Percentiles rank a stretch among this genome's conserved stretches.
phyloP scores from a whole-genome alignment of 2,888 invertebrate species.

The Blastobasis lacticolella region DNA sequence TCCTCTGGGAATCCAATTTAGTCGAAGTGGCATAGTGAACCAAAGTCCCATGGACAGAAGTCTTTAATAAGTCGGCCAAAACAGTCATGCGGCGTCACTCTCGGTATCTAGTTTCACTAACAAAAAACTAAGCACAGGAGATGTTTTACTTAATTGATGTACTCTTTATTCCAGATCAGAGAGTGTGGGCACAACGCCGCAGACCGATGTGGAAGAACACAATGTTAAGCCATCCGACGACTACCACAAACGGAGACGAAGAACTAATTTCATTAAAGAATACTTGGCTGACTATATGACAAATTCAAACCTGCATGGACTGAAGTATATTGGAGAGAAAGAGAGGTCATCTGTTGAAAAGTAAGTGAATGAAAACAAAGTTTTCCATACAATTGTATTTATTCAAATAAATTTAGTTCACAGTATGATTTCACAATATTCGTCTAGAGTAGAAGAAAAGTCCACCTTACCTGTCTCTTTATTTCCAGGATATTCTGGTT shows the following conservation, averaged over 20 bases:
- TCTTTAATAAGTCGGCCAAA: conserved; percentile 10
- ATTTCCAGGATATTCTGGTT: conserved; percentile 77
- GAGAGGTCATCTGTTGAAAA: conserved; percentile 73
- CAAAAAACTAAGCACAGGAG: neutral
- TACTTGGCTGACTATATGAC: conserved; percentile 76
- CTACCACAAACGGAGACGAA: conserved; percentile 8
- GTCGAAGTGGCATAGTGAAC: no score
- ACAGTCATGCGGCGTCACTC: conserved; percentile 30
- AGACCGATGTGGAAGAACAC: conserved; percentile 23
- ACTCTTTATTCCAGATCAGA: conserved; percentile 22
- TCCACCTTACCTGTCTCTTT: no score
- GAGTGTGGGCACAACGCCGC: conserved; percentile 21
- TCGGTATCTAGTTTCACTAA: conserved; percentile 12
- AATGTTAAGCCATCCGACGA: conserved; percentile 10
- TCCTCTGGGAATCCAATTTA: no score
- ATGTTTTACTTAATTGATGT: neutral
- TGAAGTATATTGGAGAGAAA: conserved; percentile 76
- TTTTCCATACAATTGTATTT: no score
- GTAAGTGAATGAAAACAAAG: conserved; percentile 32
- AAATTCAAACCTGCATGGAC: conserved; percentile 77
- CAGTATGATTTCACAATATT: no score
- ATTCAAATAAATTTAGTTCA: no score
- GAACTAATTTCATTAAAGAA: conserved; percentile 42
- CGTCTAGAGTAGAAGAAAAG: no score
- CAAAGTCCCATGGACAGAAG: conserved; percentile 18